Conservation (phyloP, 2,888 invertebrate genomes). For the Habrosyne pyritoides region DNA sequence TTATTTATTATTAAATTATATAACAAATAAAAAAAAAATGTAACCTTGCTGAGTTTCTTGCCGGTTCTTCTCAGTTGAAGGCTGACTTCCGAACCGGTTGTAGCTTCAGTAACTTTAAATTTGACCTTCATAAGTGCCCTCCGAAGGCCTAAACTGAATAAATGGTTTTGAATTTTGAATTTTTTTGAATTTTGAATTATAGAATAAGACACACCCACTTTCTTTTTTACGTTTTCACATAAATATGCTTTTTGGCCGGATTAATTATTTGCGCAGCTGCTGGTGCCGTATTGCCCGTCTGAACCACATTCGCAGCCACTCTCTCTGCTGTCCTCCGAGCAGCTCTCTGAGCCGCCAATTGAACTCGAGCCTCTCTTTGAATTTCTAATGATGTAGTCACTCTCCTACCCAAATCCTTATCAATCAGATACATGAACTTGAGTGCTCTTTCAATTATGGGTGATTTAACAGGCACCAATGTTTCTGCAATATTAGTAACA, state of each 20-base stretch:
- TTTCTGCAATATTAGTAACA: conserved; percentile 10
- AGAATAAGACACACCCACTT: no score
- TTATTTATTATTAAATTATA: no score
- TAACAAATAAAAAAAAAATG: no score
- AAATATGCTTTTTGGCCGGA: not conserved
- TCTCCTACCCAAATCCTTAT: conserved; percentile 15
- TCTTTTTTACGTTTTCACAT: not conserved
- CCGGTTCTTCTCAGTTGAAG: no score
- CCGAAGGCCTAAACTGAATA: no score
- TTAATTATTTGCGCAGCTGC: not conserved
- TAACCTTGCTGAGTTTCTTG: no score
- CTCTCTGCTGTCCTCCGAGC: not conserved
- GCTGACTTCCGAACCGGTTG: no score
- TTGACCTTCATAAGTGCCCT: no score
- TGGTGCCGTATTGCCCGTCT: not conserved
- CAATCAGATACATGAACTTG: conserved; percentile 13
- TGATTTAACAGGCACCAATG: conserved; percentile 13
- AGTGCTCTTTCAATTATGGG: conserved; percentile 17
- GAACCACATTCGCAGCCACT: not conserved
- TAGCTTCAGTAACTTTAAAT: no score
- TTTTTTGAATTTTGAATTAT: no score
- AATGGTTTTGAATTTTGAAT: no score
- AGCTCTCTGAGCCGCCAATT: not conserved
- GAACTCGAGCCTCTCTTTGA: conserved; percentile 4
- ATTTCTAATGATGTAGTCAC: conserved; percentile 10